Conservation (phyloP, 2,797 vertebrate species). For the Streptopelia turtur region DNA sequence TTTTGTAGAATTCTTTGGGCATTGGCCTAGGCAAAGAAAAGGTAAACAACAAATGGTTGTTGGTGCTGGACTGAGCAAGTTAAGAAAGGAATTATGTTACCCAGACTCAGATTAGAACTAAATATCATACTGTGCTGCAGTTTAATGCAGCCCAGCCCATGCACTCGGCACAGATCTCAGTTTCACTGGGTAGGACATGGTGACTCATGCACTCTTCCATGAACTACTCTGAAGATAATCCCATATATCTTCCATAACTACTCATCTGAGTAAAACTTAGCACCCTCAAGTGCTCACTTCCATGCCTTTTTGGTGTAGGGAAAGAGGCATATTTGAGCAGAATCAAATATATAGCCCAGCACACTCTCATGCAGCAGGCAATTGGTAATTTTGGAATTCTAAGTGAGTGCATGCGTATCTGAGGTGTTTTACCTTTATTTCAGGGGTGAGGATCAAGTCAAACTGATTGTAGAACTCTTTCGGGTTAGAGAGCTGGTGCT, state of each 20-base stretch:
- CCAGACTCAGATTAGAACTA: neutral
- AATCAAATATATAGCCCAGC: neutral
- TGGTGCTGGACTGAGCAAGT: neutral
- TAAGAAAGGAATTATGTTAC: neutral
- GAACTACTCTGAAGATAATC: neutral
- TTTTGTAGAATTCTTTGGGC: conserved; percentile 87
- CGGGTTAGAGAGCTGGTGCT: conserved; percentile 85
- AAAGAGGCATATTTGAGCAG: neutral
- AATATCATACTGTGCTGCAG: neutral
- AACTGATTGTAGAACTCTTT: conserved; percentile 92
- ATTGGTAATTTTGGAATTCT: neutral
- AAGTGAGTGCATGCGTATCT: neutral
- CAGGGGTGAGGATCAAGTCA: conserved; percentile 85
- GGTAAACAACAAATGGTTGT: neutral
- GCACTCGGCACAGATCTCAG: neutral
- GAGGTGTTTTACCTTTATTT: conserved; percentile 84
- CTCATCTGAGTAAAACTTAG: neutral
- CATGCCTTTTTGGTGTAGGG: neutral
- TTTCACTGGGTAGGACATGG: neutral
- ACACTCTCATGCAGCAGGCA: neutral
- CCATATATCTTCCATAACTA: neutral
- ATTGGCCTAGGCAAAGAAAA: conserved; percentile 77
- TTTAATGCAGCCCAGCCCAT: neutral
- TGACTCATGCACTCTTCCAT: neutral
- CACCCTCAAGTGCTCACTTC: neutral